A percentile compares a stretch with the other conserved stretches of the same genome.
Conservation (phyloP, 2,113 vertebrate genomes). For the Chiloscyllium plagiosum region DNA sequence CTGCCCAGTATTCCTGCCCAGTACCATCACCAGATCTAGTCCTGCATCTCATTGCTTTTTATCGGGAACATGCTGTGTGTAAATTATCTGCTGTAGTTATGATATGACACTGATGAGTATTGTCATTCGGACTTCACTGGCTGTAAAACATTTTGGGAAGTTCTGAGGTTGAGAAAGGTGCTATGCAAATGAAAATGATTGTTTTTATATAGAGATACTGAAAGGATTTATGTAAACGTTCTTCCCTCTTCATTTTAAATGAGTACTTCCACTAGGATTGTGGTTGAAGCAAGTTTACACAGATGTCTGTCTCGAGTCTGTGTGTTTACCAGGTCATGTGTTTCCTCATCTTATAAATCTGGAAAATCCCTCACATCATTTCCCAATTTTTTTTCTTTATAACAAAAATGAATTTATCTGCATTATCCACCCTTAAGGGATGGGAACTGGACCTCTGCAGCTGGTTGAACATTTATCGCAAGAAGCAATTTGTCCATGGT, state of each 20-base stretch:
- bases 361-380: not conserved
- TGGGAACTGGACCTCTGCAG: not conserved
- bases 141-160: not conserved
- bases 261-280: not conserved
- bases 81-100: not conserved
- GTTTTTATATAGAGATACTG: not conserved
- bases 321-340: not conserved
- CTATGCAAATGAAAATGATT: not conserved
- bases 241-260: not conserved
- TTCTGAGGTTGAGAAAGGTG: not conserved
- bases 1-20: not conserved
- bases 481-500: slow-evolving; percentile 2
- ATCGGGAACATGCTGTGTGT: not conserved
- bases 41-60: not conserved
- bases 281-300: not conserved
- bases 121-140: not conserved
- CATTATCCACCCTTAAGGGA: not conserved
- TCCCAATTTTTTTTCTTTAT: not conserved
- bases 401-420: not conserved
- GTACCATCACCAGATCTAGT: not conserved
- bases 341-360: not conserved
- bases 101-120: not conserved
- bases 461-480: not conserved
- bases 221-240: not conserved
- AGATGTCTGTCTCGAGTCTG: not conserved